Base-by-base conservation (phyloP, 2,113 vertebrate genomes). In the Ochotona curzoniae region DNA sequence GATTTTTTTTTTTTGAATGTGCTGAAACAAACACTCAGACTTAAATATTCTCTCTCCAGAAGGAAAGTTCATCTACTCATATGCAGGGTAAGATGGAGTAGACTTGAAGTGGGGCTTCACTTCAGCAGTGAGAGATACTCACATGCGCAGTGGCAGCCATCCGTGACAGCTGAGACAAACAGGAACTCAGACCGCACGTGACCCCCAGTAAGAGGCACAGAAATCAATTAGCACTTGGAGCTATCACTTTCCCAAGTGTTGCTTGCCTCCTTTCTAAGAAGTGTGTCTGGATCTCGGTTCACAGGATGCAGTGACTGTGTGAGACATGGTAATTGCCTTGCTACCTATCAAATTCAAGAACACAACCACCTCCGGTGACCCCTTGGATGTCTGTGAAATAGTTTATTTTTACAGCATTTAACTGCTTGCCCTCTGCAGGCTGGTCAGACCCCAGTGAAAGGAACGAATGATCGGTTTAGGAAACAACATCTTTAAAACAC, bases 181-280 rank as follows among this genome's bases (percentile, higher is more conserved):
- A 66, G 82, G 63, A 96, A 74, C 11, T 54, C 73, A 90, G 82
- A 74, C 90, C 73, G 86, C 75, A n/a, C n/a, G n/a, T n/a, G 89
- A 96, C 75, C 83, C 74, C 83, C 94, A 94, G 87, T 86, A 95
- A 95, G 71, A 94, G 81, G 89, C 82, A 89, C 2, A 13, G 87
- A 94, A 97, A 94, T 91, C 93, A 96, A 86, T 96, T 94, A 96
- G 84, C 96, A 87, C 87, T 69, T 96, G 89, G 76, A 87, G 73
- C 89, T 63, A 57, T 82, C 83, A 80, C 92, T 95, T 74, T 51
- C 20, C n/a, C 3, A 95, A 94, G 92, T 95, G 93, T 87, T 93
- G 82, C 80, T 94, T 15, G 0, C 23, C 66, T 81, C 73, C 87
- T 93, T 87, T 80, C 94, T 90, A 84, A 71, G 66, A 63, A 74